These are phyloP conservation scores for Oasisia sp. DNA, from an alignment of 2,888 invertebrate genomes.

Conservation along the genomic window DNA sequence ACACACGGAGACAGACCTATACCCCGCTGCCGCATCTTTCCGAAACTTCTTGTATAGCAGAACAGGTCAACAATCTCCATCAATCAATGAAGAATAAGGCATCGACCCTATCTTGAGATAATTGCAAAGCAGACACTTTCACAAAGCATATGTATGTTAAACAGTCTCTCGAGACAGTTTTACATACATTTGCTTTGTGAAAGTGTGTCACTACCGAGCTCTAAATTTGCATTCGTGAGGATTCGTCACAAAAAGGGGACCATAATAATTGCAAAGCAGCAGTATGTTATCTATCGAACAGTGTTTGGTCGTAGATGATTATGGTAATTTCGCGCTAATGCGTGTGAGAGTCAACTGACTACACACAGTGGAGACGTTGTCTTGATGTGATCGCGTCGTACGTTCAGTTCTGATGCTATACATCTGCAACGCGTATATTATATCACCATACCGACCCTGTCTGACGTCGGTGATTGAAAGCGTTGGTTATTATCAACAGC, in stretches of 20 bases:
- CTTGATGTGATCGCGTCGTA: background rate
- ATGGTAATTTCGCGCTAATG: conserved; percentile 12
- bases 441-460: background rate
- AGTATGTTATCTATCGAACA: background rate
- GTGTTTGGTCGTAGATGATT: background rate
- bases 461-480: background rate
- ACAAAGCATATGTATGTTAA: background rate
- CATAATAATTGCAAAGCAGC: background rate
- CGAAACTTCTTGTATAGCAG: background rate
- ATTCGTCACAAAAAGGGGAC: background rate
- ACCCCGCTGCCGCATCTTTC: background rate
- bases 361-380: background rate
- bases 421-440: background rate
- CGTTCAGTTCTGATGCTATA: background rate
- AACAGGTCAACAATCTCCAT: background rate
- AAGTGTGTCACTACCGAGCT: background rate
- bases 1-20: background rate
- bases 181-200: background rate
- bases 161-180: too few species aligned
- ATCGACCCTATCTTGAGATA: background rate
- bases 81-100: background rate
- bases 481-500: background rate
- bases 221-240: background rate
- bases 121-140: background rate
- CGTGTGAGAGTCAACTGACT: background rate